phyloP scores from a whole-genome alignment of 37 sponge, comb jelly and placozoan species.

The Cladorhizidae sp. region DNA sequence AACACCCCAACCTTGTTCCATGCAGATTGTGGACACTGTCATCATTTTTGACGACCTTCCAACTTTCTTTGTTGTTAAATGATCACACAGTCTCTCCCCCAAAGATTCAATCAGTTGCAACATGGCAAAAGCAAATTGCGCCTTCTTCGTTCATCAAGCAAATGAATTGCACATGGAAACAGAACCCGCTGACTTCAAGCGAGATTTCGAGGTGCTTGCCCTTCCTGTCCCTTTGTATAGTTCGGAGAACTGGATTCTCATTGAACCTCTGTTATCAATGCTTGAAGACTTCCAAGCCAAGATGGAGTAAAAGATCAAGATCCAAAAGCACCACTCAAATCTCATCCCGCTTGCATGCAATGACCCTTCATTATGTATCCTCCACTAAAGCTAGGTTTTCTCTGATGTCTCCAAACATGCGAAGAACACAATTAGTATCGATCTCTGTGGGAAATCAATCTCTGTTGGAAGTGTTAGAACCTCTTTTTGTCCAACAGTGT shows the following conservation, averaged over 20 bases:
- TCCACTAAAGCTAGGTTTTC: neutral
- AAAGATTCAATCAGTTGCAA: neutral
- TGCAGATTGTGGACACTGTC: neutral
- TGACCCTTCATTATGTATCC: neutral
- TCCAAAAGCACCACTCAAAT: neutral
- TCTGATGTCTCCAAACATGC: neutral
- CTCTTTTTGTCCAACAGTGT: neutral
- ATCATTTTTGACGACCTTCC: neutral
- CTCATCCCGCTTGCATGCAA: neutral
- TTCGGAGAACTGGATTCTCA: conserved; percentile 1
- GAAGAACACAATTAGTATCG: neutral
- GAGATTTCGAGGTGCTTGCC: neutral
- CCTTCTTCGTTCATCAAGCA: neutral
- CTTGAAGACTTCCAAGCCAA: neutral
- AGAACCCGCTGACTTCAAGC: neutral
- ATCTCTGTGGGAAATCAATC: neutral
- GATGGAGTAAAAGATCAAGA: too few relatives aligned
- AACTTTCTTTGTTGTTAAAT: neutral
- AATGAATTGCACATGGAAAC: too few relatives aligned
- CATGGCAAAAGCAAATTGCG: neutral
- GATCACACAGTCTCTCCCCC: neutral
- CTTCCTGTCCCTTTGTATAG: neutral
- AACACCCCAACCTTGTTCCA: too few relatives aligned
- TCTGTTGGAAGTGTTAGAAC: too few relatives aligned
- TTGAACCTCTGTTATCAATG: neutral